Evolutionary conservation across 2,797 vertebrate genomes (phyloP).

Genomic region (Sparus aurata): DNA sequence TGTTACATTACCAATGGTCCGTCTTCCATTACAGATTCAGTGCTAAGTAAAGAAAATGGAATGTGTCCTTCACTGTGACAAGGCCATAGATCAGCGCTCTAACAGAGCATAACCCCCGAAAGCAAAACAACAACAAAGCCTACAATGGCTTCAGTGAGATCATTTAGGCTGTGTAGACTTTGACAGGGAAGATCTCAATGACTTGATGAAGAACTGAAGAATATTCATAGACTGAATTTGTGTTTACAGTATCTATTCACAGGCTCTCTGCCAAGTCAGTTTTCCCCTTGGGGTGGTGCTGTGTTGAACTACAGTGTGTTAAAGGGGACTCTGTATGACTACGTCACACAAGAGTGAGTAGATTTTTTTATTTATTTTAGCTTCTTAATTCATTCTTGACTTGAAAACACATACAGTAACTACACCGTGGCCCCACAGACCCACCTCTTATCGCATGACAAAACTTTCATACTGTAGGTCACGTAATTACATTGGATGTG

Average conservation of each 20-base stretch:
- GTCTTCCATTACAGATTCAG: constrained; percentile 26
- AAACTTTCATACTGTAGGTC: background rate
- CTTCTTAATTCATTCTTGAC: background rate
- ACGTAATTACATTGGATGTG: background rate
- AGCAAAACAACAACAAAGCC: background rate
- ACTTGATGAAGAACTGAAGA: background rate
- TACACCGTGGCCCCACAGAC: background rate
- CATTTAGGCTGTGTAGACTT: background rate
- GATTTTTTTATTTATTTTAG: background rate
- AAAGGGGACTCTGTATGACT: background rate
- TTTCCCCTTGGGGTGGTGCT: background rate
- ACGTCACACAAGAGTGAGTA: background rate
- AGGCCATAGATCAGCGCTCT: constrained; percentile 28
- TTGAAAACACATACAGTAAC: background rate
- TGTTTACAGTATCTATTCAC: background rate
- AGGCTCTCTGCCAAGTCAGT: background rate
- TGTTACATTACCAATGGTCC: constrained; percentile 41
- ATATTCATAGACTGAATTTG: background rate
- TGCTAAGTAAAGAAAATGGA: constrained; percentile 22
- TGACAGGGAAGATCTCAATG: background rate
- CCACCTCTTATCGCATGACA: background rate
- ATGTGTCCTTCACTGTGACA: constrained; percentile 17
- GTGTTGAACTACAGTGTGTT: background rate
- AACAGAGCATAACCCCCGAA: background rate
- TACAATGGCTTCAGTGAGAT: background rate